Evolutionary conservation across 2,113 vertebrate species (phyloP).

Genomic region (Notarius quadriscutis): DNA sequence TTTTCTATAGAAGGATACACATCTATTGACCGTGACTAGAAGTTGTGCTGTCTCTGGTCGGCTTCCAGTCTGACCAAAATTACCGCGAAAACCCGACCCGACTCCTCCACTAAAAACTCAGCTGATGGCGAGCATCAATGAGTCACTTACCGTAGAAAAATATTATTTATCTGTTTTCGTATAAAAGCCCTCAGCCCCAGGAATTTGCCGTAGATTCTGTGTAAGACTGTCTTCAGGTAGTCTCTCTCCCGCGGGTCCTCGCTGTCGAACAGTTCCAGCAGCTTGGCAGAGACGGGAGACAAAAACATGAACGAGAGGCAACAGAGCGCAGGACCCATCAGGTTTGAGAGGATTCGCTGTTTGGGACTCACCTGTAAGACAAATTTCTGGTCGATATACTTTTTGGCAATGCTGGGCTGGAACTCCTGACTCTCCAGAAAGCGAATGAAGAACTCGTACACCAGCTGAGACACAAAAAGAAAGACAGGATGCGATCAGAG

Average conservation of each 20-base stretch:
- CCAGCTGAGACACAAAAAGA: conserved; percentile 78
- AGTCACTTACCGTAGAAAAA: conserved; percentile 98
- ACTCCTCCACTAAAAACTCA: not conserved
- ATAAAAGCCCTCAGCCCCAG: conserved; percentile 99
- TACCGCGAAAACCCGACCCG: no score
- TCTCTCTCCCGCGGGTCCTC: conserved; percentile 98
- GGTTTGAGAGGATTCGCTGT: not conserved
- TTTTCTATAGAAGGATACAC: no score
- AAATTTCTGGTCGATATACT: conserved; percentile 99
- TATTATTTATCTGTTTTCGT: conserved; percentile 99
- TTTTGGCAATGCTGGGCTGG: conserved; percentile 99
- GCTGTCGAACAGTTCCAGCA: conserved; percentile 97
- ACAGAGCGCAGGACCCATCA: not conserved
- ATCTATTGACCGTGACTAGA: no score
- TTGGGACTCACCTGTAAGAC: conserved; percentile 92
- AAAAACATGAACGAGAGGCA: not conserved
- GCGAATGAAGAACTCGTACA: conserved; percentile 99
- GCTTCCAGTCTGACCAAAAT: no score
- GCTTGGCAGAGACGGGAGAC: conserved; percentile 67
- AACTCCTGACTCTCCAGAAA: conserved; percentile 99
- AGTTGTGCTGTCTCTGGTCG: no score
- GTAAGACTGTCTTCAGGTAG: conserved; percentile 99
- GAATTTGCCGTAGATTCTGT: conserved; percentile 99
- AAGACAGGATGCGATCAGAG: not conserved
- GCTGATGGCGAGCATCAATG: not conserved